A percentile compares a stretch with the other conserved stretches of the same genome.
phyloP scores from a whole-genome alignment of 2,888 invertebrate species.

The Dyspetes luteomarginatus region DNA sequence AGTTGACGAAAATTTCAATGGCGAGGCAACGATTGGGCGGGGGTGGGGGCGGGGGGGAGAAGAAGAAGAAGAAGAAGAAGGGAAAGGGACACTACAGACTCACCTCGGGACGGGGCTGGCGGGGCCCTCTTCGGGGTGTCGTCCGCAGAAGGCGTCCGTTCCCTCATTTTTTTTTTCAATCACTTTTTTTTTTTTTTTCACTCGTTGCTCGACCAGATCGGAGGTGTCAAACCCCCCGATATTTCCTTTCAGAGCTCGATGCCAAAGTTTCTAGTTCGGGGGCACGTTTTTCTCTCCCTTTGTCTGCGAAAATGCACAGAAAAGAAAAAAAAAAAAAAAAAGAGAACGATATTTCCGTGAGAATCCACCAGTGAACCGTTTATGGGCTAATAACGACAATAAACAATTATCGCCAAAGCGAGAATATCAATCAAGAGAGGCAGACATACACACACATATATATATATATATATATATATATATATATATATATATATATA shows the following conservation, averaged over 20 bases:
- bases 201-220: background rate
- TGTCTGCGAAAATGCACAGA: constrained; percentile 75
- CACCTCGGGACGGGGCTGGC: constrained; percentile 81
- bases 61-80: constrained; percentile 9
- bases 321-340: constrained; percentile 58
- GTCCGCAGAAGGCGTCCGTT: constrained; percentile 82
- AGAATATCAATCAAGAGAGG: background rate
- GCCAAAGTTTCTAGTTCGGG: constrained; percentile 76
- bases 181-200: constrained; percentile 1
- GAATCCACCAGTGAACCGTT: background rate
- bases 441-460: background rate
- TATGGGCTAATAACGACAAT: constrained; percentile 3
- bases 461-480: background rate
- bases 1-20: too few species aligned
- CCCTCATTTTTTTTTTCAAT: constrained; percentile 80
- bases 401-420: constrained; percentile 18
- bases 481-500: background rate
- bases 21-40: too few species aligned
- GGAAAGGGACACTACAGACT: constrained; percentile 68
- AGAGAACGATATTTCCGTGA: constrained; percentile 46
- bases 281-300: constrained; percentile 70
- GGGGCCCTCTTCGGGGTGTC: constrained; percentile 83
- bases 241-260: constrained; percentile 70
- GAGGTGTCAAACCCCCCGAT: constrained; percentile 37
- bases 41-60: too few species aligned